A percentile compares a stretch with the other conserved stretches of the same genome.
phyloP scores from a whole-genome alignment of 2,797 vertebrate genomes.

The Anniella stebbinsi region DNA sequence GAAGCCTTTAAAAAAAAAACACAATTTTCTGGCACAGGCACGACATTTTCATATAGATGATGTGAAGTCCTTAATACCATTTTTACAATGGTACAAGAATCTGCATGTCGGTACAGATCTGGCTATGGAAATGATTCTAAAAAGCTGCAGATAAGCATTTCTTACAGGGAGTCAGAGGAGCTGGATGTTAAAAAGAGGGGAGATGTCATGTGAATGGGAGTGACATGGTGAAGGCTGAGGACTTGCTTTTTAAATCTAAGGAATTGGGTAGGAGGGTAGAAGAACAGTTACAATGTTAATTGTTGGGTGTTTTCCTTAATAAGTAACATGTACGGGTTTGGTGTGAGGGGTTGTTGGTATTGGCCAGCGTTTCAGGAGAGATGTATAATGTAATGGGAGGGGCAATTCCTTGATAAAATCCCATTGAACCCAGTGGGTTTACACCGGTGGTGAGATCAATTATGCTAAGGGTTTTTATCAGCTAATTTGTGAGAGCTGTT shows the following conservation, averaged over 20 bases:
- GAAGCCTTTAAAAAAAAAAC: rapidly evolving
- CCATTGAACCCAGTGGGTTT: not conserved
- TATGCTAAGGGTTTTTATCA: not conserved
- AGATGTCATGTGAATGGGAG: not conserved
- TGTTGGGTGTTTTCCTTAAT: not conserved
- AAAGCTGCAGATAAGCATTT: not conserved
- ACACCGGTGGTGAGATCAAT: not conserved
- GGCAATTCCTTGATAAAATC: not conserved
- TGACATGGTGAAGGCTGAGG: not conserved
- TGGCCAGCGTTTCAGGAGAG: not conserved
- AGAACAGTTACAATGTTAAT: not conserved
- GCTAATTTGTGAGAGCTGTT: not conserved
- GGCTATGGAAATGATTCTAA: not conserved
- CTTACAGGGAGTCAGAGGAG: rapidly evolving
- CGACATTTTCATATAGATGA: not conserved
- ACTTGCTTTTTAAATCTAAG: constrained; percentile 13
- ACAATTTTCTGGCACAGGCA: not conserved
- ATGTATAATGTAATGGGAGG: not conserved
- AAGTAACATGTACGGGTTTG: not conserved
- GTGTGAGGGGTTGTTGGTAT: not conserved
- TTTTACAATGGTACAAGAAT: constrained; percentile 32
- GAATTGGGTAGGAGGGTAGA: not conserved
- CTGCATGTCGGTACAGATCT: not conserved
- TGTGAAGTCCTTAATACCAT: not conserved
- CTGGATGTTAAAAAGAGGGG: not conserved